Conservation (phyloP, 2,888 invertebrate genomes). For the Carabus problematicus region DNA sequence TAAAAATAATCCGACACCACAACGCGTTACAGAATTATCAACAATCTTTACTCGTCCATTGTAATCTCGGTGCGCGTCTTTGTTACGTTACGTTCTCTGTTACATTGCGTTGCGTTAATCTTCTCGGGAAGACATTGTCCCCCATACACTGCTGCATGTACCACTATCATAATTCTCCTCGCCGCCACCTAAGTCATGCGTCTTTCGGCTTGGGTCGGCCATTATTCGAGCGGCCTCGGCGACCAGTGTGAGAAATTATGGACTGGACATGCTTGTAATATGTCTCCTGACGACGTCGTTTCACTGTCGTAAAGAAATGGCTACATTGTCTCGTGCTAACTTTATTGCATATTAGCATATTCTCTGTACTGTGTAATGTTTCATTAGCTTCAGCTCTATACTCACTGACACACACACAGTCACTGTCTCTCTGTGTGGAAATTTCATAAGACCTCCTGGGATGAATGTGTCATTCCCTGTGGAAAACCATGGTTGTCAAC, state of each 20-base stretch:
- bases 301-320: slow-evolving; percentile 40
- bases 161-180: too few relatives aligned
- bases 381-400: too few relatives aligned
- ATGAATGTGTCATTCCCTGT: too few relatives aligned
- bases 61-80: background rate
- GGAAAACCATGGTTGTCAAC: too few relatives aligned
- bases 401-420: too few relatives aligned
- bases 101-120: background rate
- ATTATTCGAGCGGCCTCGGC: background rate
- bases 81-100: too few relatives aligned
- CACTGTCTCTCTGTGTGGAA: too few relatives aligned
- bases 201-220: slow-evolving; percentile 5
- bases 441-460: too few relatives aligned
- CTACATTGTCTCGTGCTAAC: slow-evolving; percentile 38
- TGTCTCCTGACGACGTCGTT: slow-evolving; percentile 36
- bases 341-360: slow-evolving; percentile 36
- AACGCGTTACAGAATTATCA: slow-evolving; percentile 1
- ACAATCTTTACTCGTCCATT: background rate
- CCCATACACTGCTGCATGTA: too few relatives aligned
- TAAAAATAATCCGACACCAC: background rate
- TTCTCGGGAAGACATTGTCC: background rate
- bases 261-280: slow-evolving; percentile 37
- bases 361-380: too few relatives aligned
- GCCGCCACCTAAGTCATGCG: too few relatives aligned
- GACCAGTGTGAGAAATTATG: slow-evolving; percentile 24